phyloP scores from a whole-genome alignment of 1,140 invertebrate genomes.

The Tigriopus japonicus region DNA sequence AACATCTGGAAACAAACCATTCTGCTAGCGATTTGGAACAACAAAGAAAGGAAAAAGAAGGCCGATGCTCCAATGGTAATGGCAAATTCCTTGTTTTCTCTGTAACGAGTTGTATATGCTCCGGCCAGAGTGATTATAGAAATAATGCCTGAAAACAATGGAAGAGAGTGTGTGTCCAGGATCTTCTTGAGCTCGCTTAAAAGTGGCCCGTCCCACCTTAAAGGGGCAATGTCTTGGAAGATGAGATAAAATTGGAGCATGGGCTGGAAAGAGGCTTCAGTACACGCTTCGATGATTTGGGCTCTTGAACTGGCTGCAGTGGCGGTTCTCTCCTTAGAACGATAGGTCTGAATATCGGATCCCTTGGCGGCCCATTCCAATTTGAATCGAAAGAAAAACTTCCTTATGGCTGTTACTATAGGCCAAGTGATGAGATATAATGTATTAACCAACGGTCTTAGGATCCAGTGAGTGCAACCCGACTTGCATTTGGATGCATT shows the following conservation, averaged over 20 bases:
- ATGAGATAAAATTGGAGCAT: constrained; percentile 8
- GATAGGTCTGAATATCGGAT: background rate
- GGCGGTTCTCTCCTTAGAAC: background rate
- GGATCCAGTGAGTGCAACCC: background rate
- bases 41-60: background rate
- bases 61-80: background rate
- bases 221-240: background rate
- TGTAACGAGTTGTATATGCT: background rate
- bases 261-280: constrained; percentile 6
- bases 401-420: background rate
- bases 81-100: constrained; percentile 3
- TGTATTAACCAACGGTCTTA: background rate
- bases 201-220: background rate
- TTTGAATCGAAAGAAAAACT: background rate
- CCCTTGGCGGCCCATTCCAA: background rate
- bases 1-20: constrained; percentile 10
- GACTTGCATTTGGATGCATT: no score
- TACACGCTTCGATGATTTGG: constrained; percentile 9
- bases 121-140: constrained; percentile 3
- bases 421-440: background rate
- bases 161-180: background rate
- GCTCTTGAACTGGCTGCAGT: background rate
- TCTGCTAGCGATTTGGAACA: background rate
- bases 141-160: background rate
- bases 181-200: background rate